Evolutionary conservation across 1,140 invertebrate species (phyloP).

Genomic region (Pogonus chalceus): DNA sequence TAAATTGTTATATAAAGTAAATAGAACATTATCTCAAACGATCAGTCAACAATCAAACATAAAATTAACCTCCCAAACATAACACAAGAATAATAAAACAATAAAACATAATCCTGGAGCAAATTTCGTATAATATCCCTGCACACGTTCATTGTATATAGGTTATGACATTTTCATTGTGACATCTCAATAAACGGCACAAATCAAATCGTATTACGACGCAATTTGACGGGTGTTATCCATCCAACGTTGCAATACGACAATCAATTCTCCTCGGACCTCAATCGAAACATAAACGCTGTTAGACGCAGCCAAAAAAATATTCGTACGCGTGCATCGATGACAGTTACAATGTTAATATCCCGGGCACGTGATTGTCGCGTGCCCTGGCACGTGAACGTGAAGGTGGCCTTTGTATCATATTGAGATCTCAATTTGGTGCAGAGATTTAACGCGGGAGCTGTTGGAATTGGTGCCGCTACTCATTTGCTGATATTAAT

Average conservation of each 20-base stretch:
- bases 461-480: not conserved
- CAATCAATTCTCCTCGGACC: not conserved
- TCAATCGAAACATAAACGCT: not conserved
- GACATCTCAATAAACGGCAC: slow-evolving; percentile 8
- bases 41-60: too few relatives aligned
- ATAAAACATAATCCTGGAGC: too few relatives aligned
- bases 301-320: not conserved
- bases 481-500: slow-evolving; percentile 8
- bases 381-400: slow-evolving; percentile 12
- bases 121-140: too few relatives aligned
- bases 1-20: too few relatives aligned
- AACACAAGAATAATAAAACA: too few relatives aligned
- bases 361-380: slow-evolving; percentile 8
- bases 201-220: slow-evolving; percentile 12
- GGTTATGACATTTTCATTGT: slow-evolving; percentile 9
- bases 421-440: slow-evolving; percentile 1
- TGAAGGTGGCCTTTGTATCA: not conserved
- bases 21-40: too few relatives aligned
- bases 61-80: too few relatives aligned
- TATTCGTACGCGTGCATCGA: slow-evolving; percentile 10
- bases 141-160: slow-evolving; percentile 12
- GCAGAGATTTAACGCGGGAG: not conserved
- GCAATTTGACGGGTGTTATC: slow-evolving; percentile 14
- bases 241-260: not conserved
- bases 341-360: slow-evolving; percentile 12